Percentiles rank a stretch among this genome's conserved stretches.
Conservation (phyloP, 2,888 invertebrate species). For the Volucella zonaria region DNA sequence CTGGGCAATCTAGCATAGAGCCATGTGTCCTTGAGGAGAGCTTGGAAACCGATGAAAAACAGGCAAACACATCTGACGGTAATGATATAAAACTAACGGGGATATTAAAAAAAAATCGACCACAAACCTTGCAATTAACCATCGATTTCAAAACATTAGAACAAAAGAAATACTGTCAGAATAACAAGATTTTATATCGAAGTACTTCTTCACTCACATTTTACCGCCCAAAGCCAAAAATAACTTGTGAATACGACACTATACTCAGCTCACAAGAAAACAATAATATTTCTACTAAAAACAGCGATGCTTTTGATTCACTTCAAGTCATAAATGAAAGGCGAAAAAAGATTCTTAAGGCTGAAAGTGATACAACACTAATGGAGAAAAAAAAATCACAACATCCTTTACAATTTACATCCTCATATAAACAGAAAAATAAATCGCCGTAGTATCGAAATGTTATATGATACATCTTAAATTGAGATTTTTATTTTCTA, state of each 20-base stretch:
- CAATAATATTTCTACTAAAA: conserved; percentile 72
- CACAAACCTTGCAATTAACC: conserved; percentile 79
- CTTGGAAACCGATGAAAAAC: conserved; percentile 74
- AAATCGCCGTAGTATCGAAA: background rate
- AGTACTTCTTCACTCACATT: conserved; percentile 82
- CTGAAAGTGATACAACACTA: conserved; percentile 81
- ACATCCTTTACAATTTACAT: conserved; percentile 18
- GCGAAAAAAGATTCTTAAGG: conserved; percentile 80
- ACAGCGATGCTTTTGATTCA: conserved; percentile 80
- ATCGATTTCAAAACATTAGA: background rate
- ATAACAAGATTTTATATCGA: conserved; percentile 77
- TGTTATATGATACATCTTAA: conserved; percentile 6
- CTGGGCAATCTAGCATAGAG: conserved; percentile 82
- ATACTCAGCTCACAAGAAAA: conserved; percentile 77
- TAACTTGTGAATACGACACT: conserved; percentile 79
- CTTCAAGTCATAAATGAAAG: conserved; percentile 82
- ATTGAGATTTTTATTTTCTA: background rate
- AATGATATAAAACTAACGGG: conserved; percentile 58
- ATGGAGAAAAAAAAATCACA: conserved; percentile 84
- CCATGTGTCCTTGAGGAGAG: conserved; percentile 82
- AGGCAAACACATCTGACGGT: background rate
- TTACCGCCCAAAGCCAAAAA: conserved; percentile 80
- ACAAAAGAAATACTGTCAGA: conserved; percentile 32
- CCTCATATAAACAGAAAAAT: background rate
- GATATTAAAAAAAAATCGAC: conserved; percentile 78